Conservation (phyloP, 2,113 vertebrate species). For the Melierax canorus region DNA sequence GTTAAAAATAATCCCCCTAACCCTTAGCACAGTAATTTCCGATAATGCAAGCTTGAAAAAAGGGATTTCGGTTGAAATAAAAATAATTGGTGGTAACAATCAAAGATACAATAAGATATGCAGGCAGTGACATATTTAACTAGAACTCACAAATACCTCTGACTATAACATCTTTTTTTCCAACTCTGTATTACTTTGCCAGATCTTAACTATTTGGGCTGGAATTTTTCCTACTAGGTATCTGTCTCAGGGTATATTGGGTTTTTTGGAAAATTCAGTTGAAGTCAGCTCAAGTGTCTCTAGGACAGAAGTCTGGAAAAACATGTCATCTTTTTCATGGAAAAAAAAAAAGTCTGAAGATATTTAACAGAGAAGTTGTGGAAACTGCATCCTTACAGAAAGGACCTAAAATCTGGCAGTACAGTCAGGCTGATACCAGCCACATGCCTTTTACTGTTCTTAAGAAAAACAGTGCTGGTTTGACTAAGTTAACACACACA, state of each 20-base stretch:
- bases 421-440: neutral
- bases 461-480: neutral
- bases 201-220: conserved; percentile 11
- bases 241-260: neutral
- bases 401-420: neutral
- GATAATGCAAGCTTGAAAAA: neutral
- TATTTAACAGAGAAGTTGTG: neutral
- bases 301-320: conserved; percentile 15
- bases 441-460: neutral
- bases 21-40: neutral
- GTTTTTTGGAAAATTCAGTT: neutral
- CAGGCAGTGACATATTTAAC: neutral
- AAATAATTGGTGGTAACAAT: neutral
- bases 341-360: neutral
- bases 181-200: neutral
- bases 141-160: neutral
- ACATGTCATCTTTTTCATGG: neutral
- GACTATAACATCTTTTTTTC: neutral
- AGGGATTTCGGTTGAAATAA: neutral
- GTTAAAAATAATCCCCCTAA: neutral
- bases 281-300: neutral
- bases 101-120: neutral
- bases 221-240: neutral
- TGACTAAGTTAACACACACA: neutral
- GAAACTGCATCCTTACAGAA: neutral